A percentile compares a stretch with the other conserved stretches of the same genome.
These are phyloP conservation scores for Acipenser ruthenus DNA, from an alignment of 2,797 vertebrate species.

Conservation along the genomic window DNA sequence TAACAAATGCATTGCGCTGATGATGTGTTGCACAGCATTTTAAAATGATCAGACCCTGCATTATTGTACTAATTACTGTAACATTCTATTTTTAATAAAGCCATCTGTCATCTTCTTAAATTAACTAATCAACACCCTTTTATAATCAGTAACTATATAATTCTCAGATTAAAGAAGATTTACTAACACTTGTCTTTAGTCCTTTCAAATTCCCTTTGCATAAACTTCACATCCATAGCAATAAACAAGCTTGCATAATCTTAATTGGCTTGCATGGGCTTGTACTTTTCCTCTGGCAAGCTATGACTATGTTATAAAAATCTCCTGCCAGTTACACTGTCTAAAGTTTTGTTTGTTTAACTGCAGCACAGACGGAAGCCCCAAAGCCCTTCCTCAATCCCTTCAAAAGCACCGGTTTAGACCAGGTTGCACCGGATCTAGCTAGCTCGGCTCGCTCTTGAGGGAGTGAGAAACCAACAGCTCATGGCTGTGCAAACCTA, in stretches of 20 bases:
- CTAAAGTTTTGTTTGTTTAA: constrained; percentile 18
- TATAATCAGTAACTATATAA: too few species aligned
- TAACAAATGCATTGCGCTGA: too few species aligned
- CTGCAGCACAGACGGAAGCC: background rate
- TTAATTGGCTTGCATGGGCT: constrained; percentile 12
- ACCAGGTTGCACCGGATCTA: constrained; percentile 23
- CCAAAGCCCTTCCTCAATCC: background rate
- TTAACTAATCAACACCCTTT: too few species aligned
- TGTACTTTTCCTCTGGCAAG: constrained; percentile 21
- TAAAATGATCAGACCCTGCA: too few species aligned
- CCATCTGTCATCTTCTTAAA: too few species aligned
- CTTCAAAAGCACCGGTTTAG: constrained; percentile 5
- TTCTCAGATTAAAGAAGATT: background rate
- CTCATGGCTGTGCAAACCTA: too few species aligned
- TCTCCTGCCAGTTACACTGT: constrained; percentile 21
- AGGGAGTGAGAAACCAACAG: background rate
- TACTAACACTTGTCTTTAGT: background rate
- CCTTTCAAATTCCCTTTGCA: background rate
- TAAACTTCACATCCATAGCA: too few species aligned
- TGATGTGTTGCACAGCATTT: too few species aligned
- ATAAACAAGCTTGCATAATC: too few species aligned
- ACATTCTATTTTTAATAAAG: too few species aligned
- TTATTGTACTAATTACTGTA: too few species aligned
- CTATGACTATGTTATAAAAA: constrained; percentile 18
- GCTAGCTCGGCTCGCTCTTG: constrained; percentile 16